Evolutionary conservation across 2,797 vertebrate genomes (phyloP), one percentile per base, ranked within the genome.

Genomic region (Avahi laniger): DNA sequence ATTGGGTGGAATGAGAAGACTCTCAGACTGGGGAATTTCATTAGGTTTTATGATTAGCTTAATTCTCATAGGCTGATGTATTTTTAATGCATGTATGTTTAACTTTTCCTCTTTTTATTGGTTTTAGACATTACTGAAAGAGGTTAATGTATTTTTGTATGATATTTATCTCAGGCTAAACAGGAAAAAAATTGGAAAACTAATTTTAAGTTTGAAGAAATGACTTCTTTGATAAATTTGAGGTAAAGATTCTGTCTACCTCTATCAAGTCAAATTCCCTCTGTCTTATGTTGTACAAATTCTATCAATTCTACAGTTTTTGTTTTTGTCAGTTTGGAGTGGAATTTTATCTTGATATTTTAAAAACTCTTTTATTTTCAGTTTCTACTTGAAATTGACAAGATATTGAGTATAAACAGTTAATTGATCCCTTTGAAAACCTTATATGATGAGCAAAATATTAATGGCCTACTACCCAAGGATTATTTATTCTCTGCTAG

Each of bases 161-260:
- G 30, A 72, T 91, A 91, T 43, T 95, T 95, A 70, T 80, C n/a
- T 22, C 22, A 67, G 15, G 13, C 14, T 35, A 81, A 57, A 76
- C 9, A 89, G 12, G 8, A 57, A 84, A 79, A 89, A 33, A 35
- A 54, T 4, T n/a, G 41, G 48, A 91, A 84, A 82, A 30, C 3
- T 22, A 61, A 90, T 79, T 94, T 92, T 80, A 30, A 8, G 13
- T 73, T 94, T 93, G 26, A 13, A 43, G 63, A 95, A 89, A 83
- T 43, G 26, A 86, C 2, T 69, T 92, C 5, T 46, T 93, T 63
- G 22, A 30, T 69, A 91, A 6, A 2, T 83, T 22, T 50, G 33
- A 33, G 11, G 18, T 80, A 26, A 90, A 89, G 46, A 38, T 57
- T 6, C 26, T 38, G 7, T 43, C 81, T 54, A 46, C 8, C 13